Evolutionary conservation across 2,113 vertebrate species (phyloP).

Genomic region (Narcine bancroftii): DNA sequence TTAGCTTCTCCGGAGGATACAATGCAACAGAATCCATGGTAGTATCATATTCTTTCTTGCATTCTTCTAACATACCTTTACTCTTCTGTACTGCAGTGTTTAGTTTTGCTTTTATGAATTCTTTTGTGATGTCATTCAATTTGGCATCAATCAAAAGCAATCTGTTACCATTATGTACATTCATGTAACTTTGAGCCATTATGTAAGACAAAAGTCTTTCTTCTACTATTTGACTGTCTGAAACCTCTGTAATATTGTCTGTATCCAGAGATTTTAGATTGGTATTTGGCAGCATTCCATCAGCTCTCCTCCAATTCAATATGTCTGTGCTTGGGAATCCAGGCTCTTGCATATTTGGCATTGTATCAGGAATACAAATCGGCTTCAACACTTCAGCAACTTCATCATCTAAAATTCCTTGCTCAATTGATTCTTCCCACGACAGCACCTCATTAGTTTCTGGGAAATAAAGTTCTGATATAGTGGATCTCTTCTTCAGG

Average conservation of each 20-base stretch:
- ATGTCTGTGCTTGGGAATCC: conserved; percentile 49
- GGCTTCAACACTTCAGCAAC: conserved; percentile 57
- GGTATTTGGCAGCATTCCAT: background rate
- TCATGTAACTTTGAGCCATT: conserved; percentile 79
- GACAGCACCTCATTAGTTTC: conserved; percentile 65
- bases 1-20: background rate
- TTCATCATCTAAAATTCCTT: conserved; percentile 54
- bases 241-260: conserved; percentile 32
- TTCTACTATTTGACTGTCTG: conserved; percentile 30
- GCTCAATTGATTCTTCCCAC: conserved; percentile 57
- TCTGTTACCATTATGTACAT: conserved; percentile 67
- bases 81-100: conserved; percentile 30
- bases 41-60: conserved; percentile 26
- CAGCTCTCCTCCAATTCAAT: conserved; percentile 44
- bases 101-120: conserved; percentile 39
- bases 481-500: conserved; percentile 60
- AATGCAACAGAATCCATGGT: conserved; percentile 36
- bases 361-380: conserved; percentile 63
- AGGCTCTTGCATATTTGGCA: conserved; percentile 55
- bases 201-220: conserved; percentile 65
- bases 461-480: conserved; percentile 68
- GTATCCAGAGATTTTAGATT: background rate
- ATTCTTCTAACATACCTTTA: conserved; percentile 7
- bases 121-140: conserved; percentile 46
- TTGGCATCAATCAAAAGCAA: conserved; percentile 71